A percentile compares a stretch with the other conserved stretches of the same genome.
These are phyloP conservation scores for Drosophila ironensis DNA, from an alignment of 1,140 invertebrate genomes.

Conservation along the genomic window DNA sequence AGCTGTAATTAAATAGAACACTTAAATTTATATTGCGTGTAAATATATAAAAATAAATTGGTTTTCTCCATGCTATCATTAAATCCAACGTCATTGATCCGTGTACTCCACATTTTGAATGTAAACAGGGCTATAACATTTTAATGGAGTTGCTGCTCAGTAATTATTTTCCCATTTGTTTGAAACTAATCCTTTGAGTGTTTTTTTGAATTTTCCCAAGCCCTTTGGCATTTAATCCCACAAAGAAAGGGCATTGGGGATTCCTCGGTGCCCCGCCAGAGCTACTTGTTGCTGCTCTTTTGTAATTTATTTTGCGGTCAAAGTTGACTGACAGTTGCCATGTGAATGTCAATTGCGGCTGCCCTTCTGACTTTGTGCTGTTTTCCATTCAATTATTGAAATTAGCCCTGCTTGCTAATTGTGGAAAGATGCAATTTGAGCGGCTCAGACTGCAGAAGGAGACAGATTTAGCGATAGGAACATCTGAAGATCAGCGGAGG, in stretches of 20 bases:
- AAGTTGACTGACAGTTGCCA: conserved; percentile 66
- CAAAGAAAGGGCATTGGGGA: not conserved
- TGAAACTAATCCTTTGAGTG: too few relatives aligned
- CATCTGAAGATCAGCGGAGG: conserved; percentile 2
- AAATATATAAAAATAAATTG: too few relatives aligned
- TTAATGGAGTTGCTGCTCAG: too few relatives aligned
- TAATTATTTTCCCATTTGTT: too few relatives aligned
- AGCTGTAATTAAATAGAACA: not conserved
- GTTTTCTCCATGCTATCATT: too few relatives aligned
- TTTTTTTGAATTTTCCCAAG: too few relatives aligned
- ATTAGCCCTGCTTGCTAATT: conserved; percentile 53
- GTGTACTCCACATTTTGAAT: too few relatives aligned
- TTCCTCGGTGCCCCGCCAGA: not conserved
- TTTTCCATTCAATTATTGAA: conserved; percentile 65
- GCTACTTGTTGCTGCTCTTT: conserved; percentile 21
- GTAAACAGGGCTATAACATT: too few relatives aligned
- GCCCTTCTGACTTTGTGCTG: conserved; percentile 29
- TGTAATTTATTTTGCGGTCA: conserved; percentile 55
- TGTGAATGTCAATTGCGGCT: conserved; percentile 54
- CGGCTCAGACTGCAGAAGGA: conserved; percentile 4
- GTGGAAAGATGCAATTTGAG: conserved; percentile 21
- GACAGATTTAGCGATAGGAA: conserved; percentile 27
- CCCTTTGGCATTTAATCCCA: too few relatives aligned
- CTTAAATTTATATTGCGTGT: not conserved
- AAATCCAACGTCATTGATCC: too few relatives aligned